Conservation (phyloP, 64 coral and sea anemone genomes). For the Stichodactyla mertensii region DNA sequence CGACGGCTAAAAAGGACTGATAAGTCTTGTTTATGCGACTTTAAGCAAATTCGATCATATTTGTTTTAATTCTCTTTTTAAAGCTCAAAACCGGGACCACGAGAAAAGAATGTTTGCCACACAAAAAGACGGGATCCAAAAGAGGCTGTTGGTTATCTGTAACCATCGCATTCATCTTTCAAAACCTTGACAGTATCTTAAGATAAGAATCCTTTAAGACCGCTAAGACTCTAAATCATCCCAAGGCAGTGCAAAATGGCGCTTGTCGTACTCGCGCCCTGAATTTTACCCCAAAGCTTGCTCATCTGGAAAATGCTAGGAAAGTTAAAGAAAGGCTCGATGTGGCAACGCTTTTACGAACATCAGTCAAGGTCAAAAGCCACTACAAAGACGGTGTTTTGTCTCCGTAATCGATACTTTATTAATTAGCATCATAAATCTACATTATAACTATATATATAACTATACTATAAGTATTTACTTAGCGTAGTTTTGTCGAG, state of each 20-base stretch:
- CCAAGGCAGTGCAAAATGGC: neutral
- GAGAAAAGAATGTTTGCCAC: neutral
- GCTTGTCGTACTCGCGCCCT: neutral
- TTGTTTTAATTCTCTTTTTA: neutral
- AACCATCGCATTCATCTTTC: neutral
- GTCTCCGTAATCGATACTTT: conserved; percentile 6
- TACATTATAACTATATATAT: no score
- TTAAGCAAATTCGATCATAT: neutral
- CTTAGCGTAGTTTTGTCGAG: neutral
- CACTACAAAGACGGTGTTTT: neutral
- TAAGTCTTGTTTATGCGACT: neutral
- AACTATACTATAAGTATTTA: neutral
- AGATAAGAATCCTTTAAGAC: neutral
- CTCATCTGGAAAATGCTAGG: neutral
- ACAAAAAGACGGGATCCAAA: neutral
- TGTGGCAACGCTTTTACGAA: neutral
- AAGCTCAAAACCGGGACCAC: neutral
- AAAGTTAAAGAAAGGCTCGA: neutral
- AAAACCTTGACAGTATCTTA: neutral
- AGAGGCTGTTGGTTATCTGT: neutral
- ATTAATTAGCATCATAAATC: neutral
- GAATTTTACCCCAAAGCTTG: neutral
- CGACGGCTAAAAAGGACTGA: neutral
- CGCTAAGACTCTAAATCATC: conserved; percentile 5
- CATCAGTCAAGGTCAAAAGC: neutral